Base-by-base conservation (phyloP, 1,140 invertebrate species). In the Drosophila kepulauana region DNA sequence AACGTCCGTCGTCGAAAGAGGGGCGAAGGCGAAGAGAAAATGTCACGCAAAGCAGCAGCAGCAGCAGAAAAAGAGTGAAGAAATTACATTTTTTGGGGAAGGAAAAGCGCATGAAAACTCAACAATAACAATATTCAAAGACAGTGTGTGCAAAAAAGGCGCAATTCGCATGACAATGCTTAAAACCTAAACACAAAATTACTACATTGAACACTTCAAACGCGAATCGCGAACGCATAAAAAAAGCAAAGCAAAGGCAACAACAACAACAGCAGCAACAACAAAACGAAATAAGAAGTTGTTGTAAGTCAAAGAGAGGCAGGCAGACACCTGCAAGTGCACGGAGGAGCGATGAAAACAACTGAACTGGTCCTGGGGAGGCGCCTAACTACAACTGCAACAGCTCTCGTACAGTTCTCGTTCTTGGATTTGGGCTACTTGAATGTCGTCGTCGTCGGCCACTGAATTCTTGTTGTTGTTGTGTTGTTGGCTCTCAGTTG, bases 51-150 rank as follows among this genome's bases (percentile, higher is more conserved):
- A 89, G 85, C 75, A 89, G 86, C 78, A 82, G 74, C 67, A 88
- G 84, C 75, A 88, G 84, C 77, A 71, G 75, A 88, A 89, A 89
- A 89, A 90, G 81, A 89, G 85, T 88, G 78, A 88, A 87, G 82
- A 88, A 81, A 81, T 84, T 74, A 68, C 73, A 80, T 62, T 79
- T 80, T 65, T 84, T 80, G 62, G 77, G 73, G 73, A 79, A 79
- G 73, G 61, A 75, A 72, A 72, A 72, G 61, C 69, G 62, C 49
- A 66, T 56, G 62, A 76, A 76, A 72, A 76, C 68, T 76, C 54
- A 76, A 76, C 62, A 76, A 76, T 66, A 76, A 76, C 69, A 72
- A 72, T 76, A 76, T 72, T 76, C 57, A 49, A 66, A 63, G 54
- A 71, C 62, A 35, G 48, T 45, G 35, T 52, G 30, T 45, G 57